Base-by-base conservation (phyloP, 2,797 vertebrate genomes). In the Urophycis tenuis region DNA sequence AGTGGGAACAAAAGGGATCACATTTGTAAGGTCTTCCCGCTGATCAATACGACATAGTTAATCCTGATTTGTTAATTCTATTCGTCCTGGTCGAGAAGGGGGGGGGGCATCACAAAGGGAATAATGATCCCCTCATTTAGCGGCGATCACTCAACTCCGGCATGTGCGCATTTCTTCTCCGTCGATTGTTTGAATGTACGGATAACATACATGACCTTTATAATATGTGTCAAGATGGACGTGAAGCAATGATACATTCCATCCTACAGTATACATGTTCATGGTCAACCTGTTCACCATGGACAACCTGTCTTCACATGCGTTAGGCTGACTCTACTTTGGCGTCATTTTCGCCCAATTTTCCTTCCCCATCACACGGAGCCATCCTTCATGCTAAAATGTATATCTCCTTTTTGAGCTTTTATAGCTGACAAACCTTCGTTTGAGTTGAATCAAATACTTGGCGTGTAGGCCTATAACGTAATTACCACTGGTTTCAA, bases 91-190 rank as follows among this genome's bases (percentile, higher is more conserved):
- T 1, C 1, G n/a, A 60, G 53, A 60, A n/a, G 3, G 53, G 22
- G n/a, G n/a, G n/a, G 49, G n/a, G 22, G 6, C 22, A 25, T 25
- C 22, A n/a, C 12, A 19, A 49, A 34, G 19, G 75, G 70, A 79
- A 90, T 80, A 82, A 87, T 89, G 87, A 91, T 89, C 88, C 87
- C 45, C 83, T 88, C 86, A 85, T 83, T 88, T 80, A 83, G 80
- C 75, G 77, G 71, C 80, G 81, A 85, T 89, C 86, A 90, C 86
- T 91, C 88, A n/a, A 89, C 15, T 60, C 86, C 82, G 80, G 85
- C 30, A 3, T 41, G 25, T 45, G 71, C 79, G 4, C 0, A 45
- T 19, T 19, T 53, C 39, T 41, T 41, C 39, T 19, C 17, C 17
- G 22, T 22, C 45, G 45, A 53, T 12, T 19, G 45, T 53, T 53